Base-by-base conservation (phyloP, 2,888 invertebrate genomes). In the Omphaloscelis lunosa region DNA sequence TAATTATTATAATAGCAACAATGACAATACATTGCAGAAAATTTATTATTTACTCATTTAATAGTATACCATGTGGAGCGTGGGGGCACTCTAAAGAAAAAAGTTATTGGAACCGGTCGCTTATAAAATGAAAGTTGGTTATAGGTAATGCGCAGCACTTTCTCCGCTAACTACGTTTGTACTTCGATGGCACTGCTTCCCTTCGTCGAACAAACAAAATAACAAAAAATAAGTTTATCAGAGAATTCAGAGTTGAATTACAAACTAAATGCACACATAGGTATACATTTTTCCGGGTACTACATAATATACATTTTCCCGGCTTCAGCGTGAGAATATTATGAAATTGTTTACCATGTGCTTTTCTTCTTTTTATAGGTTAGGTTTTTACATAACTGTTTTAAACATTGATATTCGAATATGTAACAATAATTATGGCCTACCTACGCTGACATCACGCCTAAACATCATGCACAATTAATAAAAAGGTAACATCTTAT, bases 81-180 rank as follows among this genome's bases (percentile, higher is more conserved):
- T 66, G 62, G 63, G 59, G 91, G 92, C 56, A 76, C 41, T 45
- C 15, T 56, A 62, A 72, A 75, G 78, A 77, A 83, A 93, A 92
- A 93, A 91, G 87, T 87, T 80, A 90, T 90, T 87, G 87, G 84
- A 93, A 94, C 94, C 94, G 92, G 94, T 94, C 91, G 88, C 86
- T 80, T 89, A 91, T 93, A 89, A 92, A 94, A 95, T 89, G 95
- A 95, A 95, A 95, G 95, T 94, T 92, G 90, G 90, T 89, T 91
- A 91, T 93, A 91, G 85, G 90, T 90, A 93, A 91, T 90, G 91
- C 91, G 89, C 89, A 89, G 89, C 92, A 96, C 95, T 95, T 96
- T 96, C 95, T 94, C 95, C 90, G 87, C 89, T 85, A 89, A 89
- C 84, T 90, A 85, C 82, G 82, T 80, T 87, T 79, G 81, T 88